phyloP scores from a whole-genome alignment of 2,888 invertebrate genomes.

The Apamea sordens region DNA sequence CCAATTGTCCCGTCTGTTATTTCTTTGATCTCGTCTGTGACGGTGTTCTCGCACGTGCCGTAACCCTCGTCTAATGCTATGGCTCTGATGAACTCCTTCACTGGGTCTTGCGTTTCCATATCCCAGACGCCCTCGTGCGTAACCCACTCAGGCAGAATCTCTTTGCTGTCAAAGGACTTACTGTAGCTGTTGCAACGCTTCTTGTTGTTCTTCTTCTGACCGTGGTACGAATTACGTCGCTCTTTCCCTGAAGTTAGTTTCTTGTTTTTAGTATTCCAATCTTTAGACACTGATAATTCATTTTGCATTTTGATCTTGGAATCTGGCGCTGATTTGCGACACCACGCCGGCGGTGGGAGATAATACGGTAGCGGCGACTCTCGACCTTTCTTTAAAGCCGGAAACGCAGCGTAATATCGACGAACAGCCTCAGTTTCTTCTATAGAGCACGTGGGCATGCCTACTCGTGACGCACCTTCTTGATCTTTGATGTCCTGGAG shows the following conservation, averaged over 20 bases:
- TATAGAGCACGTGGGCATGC: constrained; percentile 88
- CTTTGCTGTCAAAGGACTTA: constrained; percentile 85
- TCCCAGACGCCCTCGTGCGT: constrained; percentile 89
- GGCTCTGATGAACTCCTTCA: constrained; percentile 87
- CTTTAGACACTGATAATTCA: constrained; percentile 80
- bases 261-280: constrained; percentile 83
- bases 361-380: constrained; percentile 86
- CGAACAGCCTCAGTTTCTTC: constrained; percentile 92
- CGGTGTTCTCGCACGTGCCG: constrained; percentile 88
- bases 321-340: constrained; percentile 79
- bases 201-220: constrained; percentile 81
- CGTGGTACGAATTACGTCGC: constrained; percentile 85
- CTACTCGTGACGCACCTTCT: constrained; percentile 84
- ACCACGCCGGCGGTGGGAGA: constrained; percentile 87
- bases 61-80: constrained; percentile 88
- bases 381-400: constrained; percentile 91
- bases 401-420: constrained; percentile 94
- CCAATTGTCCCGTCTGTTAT: constrained; percentile 73
- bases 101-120: constrained; percentile 87
- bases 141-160: constrained; percentile 90
- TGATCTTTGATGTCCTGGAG: constrained; percentile 92
- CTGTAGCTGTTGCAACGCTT: constrained; percentile 85
- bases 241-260: constrained; percentile 83
- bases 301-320: constrained; percentile 85
- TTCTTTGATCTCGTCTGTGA: constrained; percentile 82